phyloP scores from a whole-genome alignment of 92 coral and sea anemone genomes.

The Bergia sp. region DNA sequence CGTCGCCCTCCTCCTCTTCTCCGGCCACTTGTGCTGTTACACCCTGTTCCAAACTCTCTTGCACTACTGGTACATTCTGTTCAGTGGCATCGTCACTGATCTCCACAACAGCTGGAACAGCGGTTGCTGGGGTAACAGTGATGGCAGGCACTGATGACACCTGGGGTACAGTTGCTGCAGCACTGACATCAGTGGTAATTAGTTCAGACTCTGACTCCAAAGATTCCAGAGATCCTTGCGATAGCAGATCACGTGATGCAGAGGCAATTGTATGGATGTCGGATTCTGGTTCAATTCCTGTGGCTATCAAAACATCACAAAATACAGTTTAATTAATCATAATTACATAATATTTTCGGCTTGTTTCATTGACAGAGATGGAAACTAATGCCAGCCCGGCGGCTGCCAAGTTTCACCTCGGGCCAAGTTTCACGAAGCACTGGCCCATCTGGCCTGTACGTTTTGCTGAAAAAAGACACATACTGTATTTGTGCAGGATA shows the following conservation, averaged over 20 bases:
- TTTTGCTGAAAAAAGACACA: no score
- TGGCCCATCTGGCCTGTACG: no score
- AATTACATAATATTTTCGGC: neutral
- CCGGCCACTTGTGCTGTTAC: conserved; percentile 53
- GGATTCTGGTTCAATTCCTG: conserved; percentile 33
- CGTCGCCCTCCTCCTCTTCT: conserved; percentile 62
- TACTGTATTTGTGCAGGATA: no score
- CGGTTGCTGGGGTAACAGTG: conserved; percentile 73
- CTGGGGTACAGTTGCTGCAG: conserved; percentile 44
- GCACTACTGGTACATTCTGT: conserved; percentile 97
- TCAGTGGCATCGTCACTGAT: conserved; percentile 78
- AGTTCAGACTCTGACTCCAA: conserved; percentile 81
- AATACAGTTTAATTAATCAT: neutral
- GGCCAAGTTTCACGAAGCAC: no score
- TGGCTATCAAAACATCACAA: neutral
- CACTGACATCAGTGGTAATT: conserved; percentile 55
- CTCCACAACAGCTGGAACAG: conserved; percentile 16
- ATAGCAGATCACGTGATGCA: conserved; percentile 38
- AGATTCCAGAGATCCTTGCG: conserved; percentile 82
- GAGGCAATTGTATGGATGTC: conserved; percentile 19
- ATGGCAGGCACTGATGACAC: conserved; percentile 74
- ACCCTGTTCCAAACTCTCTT: conserved; percentile 73
- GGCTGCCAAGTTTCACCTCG: no score
- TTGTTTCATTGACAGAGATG: no score
- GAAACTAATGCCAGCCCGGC: no score